Evolutionary conservation across 2,888 invertebrate species (phyloP).

Genomic region (Orthonychiurus folsomi): DNA sequence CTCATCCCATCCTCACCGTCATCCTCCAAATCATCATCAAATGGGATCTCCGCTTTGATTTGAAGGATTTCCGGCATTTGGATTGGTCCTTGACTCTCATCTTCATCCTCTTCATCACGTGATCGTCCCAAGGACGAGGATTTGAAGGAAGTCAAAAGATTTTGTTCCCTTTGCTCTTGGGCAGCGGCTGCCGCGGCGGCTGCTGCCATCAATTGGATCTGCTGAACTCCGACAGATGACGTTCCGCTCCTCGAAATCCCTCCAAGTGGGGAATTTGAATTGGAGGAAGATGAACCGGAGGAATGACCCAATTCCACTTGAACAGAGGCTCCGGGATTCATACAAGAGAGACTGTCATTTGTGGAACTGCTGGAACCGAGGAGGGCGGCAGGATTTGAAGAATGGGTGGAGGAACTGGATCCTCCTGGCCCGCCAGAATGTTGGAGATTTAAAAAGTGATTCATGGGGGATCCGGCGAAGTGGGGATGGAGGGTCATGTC

Average conservation of each 20-base stretch:
- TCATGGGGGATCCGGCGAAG: conserved; percentile 13
- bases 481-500: conserved; percentile 34
- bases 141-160: neutral
- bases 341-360: conserved; percentile 22
- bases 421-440: conserved; percentile 1
- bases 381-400: neutral
- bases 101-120: neutral
- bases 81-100: neutral
- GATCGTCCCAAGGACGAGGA: neutral
- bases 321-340: conserved; percentile 9
- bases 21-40: conserved; percentile 28
- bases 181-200: conserved; percentile 15
- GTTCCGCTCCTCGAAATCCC: conserved; percentile 12
- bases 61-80: conserved; percentile 30
- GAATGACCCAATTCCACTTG: conserved; percentile 11
- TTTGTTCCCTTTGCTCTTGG: conserved; percentile 10
- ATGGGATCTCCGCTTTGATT: conserved; percentile 34
- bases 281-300: conserved; percentile 14
- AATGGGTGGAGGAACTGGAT: neutral
- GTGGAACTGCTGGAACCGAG: conserved; percentile 10
- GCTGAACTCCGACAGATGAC: conserved; percentile 15
- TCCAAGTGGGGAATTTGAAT: conserved; percentile 18
- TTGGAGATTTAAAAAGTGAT: conserved; percentile 5
- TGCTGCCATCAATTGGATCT: conserved; percentile 18
- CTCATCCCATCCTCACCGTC: conserved; percentile 20